Base-by-base conservation (phyloP, 2,888 invertebrate genomes). In the Mythimna albipuncta region DNA sequence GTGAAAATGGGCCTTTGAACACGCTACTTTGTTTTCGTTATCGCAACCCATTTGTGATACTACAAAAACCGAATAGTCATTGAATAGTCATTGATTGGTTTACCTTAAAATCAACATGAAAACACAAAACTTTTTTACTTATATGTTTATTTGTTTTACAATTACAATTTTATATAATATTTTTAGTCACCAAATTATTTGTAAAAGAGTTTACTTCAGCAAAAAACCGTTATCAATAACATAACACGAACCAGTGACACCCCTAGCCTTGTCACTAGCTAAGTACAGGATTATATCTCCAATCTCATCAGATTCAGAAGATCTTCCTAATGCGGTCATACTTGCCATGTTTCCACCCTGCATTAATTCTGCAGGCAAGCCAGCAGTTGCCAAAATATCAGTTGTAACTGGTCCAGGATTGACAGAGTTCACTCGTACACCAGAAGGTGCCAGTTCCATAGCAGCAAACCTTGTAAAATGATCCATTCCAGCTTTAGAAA, bases 381-480 rank as follows among this genome's bases (percentile, higher is more conserved):
- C 26, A n/a, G 35, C 3, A 26, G 26, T 21, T 1, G 64, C 54
- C 0, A 82, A 97, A 96, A 94, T 83, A 98, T 87, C 84, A 0
- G 99, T 91, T 0, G 50, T 65, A 0, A 89, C 88, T 1, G 86
- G 81, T 6, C 90, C 91, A 32, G 90, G 91, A 62, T 87, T 89
- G 0, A 91, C 79, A 6, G 86, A 65, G 61, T 92, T 91, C 0
- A 98, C 98, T 57, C 99, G 96, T 0, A 99, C 98, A 73, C 97
- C 97, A 89, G 97, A 97, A 0, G 96, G 80, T 21, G 97, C 98
- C 55, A 98, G 91, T 87, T 98, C 99, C 63, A 98, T 91, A 10
- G 91, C 91, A 44, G 79, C 82, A 5, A 81, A 78, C 35, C 86
- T 83, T 0, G 91, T 88, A 47, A 92, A 92, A 63, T 88, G 86